These are phyloP conservation scores for Arbacia lixula DNA, from an alignment of 53 echinoderm and acorn worm genomes.

Conservation along the genomic window DNA sequence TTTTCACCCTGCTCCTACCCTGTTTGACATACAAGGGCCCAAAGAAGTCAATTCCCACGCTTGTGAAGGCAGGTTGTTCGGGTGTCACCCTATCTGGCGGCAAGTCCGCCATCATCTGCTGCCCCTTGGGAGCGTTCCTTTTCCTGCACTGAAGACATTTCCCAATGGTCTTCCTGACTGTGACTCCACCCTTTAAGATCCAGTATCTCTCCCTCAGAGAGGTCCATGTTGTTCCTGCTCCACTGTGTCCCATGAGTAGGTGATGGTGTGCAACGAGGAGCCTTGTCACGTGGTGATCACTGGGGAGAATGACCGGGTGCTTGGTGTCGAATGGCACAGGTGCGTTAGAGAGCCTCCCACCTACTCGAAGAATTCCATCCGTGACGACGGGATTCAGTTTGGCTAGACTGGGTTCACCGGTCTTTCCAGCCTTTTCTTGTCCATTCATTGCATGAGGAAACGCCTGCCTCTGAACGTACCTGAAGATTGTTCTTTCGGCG, in stretches of 20 bases:
- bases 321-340: constrained; percentile 30
- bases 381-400: constrained; percentile 48
- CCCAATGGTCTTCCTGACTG: constrained; percentile 49
- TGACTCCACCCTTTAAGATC: constrained; percentile 49
- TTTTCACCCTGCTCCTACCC: constrained; percentile 16
- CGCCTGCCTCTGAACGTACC: no score
- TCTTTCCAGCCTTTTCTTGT: no score
- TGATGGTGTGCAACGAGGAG: constrained; percentile 64
- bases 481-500: constrained; percentile 41
- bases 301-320: constrained; percentile 67
- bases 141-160: constrained; percentile 66
- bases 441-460: no score
- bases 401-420: background rate
- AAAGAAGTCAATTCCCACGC: constrained; percentile 33
- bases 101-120: constrained; percentile 29
- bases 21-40: constrained; percentile 10
- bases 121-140: constrained; percentile 4
- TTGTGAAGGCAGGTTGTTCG: constrained; percentile 5
- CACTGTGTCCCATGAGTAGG: constrained; percentile 46
- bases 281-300: constrained; percentile 51
- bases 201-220: constrained; percentile 60
- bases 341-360: constrained; percentile 55
- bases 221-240: constrained; percentile 58
- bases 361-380: constrained; percentile 64
- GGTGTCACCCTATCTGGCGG: background rate